Base-by-base conservation (phyloP, 1,140 invertebrate species). In the Saccostrea cuccullata region DNA sequence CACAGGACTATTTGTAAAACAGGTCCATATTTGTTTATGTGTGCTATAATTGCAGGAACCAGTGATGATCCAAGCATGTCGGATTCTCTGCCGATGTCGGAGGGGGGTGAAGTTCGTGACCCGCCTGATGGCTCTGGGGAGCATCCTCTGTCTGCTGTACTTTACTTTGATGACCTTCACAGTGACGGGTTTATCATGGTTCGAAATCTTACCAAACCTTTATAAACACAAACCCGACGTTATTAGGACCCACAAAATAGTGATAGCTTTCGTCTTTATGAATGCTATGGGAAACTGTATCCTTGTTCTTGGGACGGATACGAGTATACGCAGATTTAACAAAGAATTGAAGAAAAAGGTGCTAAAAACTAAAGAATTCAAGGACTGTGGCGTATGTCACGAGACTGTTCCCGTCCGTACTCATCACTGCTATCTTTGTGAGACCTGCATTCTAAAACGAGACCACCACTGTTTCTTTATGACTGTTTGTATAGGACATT, bases 381-480 rank as follows among this genome's bases (percentile, higher is more conserved):
- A 73, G 20, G 36, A 47, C 23, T 87, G 86, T 26, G 23, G 8
- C 36, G 26, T 30, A 1, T 89, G 86, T 82, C 73, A 87, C 36
- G 13, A 40, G 13, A 15, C n/a, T 17, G 13, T 26, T 20, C 88
- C 82, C n/a, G 26, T 67, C 9, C 90, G 93, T 83, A 97, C 98
- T 6, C 98, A 98, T 97, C 98, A 99, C 94, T 99, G 98, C 93
- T 95, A 96, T 82, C 96, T 95, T 40, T 99, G 98, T 92, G 94
- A 96, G 36, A 94, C 94, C 2, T 99, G 98, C 93, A 97, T 99
- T 82, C 94, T 99, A 4, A 98, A 98, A 94, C 96, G 98, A 90
- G 98, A 99, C 94, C 98, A 99, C 95, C 98, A 99, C 94, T 99
- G 98, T 93, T 97, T 97, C 83, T 99, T 99, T 94, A 97, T 97